These are phyloP conservation scores for Phymanthus crucifer DNA, from an alignment of 92 coral and sea anemone genomes.

Conservation along the genomic window DNA sequence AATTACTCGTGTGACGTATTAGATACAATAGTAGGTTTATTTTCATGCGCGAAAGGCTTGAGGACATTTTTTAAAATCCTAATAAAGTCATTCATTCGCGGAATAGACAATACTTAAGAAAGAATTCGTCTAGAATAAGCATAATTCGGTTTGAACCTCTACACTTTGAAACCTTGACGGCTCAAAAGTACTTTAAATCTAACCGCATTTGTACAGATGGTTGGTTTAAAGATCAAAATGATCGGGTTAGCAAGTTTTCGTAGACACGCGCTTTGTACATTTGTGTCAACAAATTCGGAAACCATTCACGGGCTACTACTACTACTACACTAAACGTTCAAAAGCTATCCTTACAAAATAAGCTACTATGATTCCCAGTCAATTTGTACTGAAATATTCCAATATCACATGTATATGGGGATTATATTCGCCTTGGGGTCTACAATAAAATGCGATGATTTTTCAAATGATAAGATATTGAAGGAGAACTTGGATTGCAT, in stretches of 20 bases:
- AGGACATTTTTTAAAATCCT: conserved; percentile 1
- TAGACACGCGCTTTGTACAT: background rate
- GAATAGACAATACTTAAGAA: background rate
- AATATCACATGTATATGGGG: background rate
- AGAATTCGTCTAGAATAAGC: background rate
- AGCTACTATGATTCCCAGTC: background rate
- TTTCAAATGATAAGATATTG: background rate
- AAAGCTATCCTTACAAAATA: background rate
- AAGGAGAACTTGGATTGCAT: background rate
- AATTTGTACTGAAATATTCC: background rate
- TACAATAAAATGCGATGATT: background rate
- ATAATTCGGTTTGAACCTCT: background rate
- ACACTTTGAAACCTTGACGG: background rate
- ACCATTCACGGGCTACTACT: background rate
- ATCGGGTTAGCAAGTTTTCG: background rate
- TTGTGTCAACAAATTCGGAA: background rate
- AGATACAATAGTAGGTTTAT: background rate
- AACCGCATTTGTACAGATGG: conserved; percentile 1
- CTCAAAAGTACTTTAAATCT: background rate
- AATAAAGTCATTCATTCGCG: conserved; percentile 5
- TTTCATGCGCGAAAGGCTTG: background rate
- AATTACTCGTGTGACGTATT: background rate
- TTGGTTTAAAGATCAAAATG: background rate
- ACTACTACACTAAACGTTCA: background rate
- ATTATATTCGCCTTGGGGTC: background rate